These are phyloP conservation scores for Platycheirus rosarum DNA, from an alignment of 2,888 invertebrate species.

Conservation along the genomic window DNA sequence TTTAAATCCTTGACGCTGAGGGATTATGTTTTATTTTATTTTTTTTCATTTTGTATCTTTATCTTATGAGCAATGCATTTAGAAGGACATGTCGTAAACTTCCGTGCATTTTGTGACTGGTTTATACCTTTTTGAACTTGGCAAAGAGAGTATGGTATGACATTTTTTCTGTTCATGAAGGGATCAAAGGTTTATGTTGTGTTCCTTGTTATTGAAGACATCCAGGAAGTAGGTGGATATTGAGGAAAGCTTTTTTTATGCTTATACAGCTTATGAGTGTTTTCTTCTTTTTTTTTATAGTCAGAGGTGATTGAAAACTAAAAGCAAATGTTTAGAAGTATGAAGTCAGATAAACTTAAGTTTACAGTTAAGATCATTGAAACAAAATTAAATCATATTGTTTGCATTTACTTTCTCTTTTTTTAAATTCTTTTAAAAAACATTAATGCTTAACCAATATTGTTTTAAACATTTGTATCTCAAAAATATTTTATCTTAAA, in stretches of 20 bases:
- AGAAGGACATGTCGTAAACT: slow-evolving; percentile 19
- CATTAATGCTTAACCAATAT: too few species aligned
- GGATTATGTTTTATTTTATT: slow-evolving; percentile 36
- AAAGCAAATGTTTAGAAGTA: too few species aligned
- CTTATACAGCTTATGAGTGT: too few species aligned
- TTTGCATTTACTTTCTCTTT: too few species aligned
- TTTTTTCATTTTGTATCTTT: not conserved
- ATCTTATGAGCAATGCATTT: slow-evolving; percentile 20
- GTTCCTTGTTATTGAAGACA: not conserved
- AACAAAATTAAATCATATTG: too few species aligned
- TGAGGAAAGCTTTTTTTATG: not conserved
- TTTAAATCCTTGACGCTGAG: slow-evolving; percentile 35
- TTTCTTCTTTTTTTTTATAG: too few species aligned
- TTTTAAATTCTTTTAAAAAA: too few species aligned
- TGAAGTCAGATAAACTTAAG: too few species aligned
- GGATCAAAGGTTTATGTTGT: slow-evolving; percentile 5
- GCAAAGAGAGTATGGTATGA: slow-evolving; percentile 14
- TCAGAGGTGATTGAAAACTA: too few species aligned
- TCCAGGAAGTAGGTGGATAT: not conserved
- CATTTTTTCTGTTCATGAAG: slow-evolving; percentile 33
- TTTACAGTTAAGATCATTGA: too few species aligned
- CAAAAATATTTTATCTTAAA: too few species aligned
- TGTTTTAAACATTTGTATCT: too few species aligned
- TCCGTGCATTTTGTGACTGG: slow-evolving; percentile 15
- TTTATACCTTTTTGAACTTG: slow-evolving; percentile 36